phyloP scores from a whole-genome alignment of 2,888 invertebrate species.

The Belgica antarctica region DNA sequence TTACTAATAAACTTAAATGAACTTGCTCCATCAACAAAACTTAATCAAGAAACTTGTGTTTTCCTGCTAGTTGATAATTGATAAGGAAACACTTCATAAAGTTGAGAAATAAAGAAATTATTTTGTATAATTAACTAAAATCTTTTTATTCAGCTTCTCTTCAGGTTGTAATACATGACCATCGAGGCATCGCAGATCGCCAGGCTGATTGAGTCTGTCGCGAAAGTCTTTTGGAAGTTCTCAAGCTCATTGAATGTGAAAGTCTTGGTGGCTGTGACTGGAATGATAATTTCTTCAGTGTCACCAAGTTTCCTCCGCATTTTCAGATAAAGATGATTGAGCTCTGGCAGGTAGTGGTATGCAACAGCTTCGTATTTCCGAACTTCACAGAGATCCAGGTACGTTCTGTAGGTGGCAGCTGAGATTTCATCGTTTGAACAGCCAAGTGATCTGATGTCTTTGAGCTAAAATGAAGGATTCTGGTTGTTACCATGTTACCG shows the following conservation, averaged over 20 bases:
- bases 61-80: background rate
- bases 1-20: background rate
- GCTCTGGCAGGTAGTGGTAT: background rate
- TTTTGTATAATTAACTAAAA: background rate
- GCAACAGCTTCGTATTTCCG: background rate
- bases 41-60: no score
- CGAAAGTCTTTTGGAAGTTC: background rate
- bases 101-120: constrained; percentile 7
- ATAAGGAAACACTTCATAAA: background rate
- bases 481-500: no score
- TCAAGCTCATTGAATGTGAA: background rate
- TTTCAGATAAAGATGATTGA: background rate
- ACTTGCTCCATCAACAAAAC: constrained; percentile 7
- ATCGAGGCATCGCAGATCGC: background rate
- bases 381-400: background rate
- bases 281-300: background rate
- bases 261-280: background rate
- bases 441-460: background rate
- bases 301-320: background rate
- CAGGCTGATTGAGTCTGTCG: background rate
- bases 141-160: background rate
- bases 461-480: background rate
- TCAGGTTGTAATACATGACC: background rate
- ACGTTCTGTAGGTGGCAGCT: background rate
- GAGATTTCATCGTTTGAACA: background rate